Evolutionary conservation across 2,113 vertebrate genomes (phyloP), one percentile per base, ranked within the genome.

Genomic region (Chaenocephalus aceratus): DNA sequence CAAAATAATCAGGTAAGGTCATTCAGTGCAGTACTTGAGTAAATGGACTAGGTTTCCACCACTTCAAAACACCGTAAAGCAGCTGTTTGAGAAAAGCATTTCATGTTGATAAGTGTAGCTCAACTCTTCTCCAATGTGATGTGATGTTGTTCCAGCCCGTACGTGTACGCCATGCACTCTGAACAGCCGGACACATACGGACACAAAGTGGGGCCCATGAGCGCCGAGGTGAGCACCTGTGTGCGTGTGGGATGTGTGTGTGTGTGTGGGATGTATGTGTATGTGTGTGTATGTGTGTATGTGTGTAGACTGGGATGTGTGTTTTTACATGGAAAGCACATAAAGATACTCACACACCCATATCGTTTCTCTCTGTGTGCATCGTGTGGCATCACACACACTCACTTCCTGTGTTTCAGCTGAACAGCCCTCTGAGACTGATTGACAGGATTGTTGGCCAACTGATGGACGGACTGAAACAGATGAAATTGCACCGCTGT

Each of bases 391-490:
- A 64, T 71, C 8, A 34, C 30, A 11, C 46, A 63, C 15, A 61
- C 13, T 59, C 51, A 3, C 46, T 72, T 18, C 80, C 72, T 93
- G 75, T 85, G 66, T 66, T 91, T 45, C 91, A 99, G 98, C 90
- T 99, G 91, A 96, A 95, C 87, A 95, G 91, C 87, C 95, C 97
- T 58, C 92, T 99, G 81, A 96, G 95, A 82, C 87, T 96, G 57
- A 95, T 97, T 67, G 98, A 99, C 92, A 96, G 95, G 85, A 94
- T 96, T 3, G 90, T 98, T 18, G 97, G 97, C 18, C 97, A 98
- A 10, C 91, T 99, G 85, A 99, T 99, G 98, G 95, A 99, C 12
- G 98, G 98, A 56, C 91, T 99, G 52, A 99, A 99, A 83, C 98
- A 99, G 84, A 91, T 98, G 94, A 98, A 97, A 61, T 94, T 99